Percentiles rank a stretch among this genome's conserved stretches.
Conservation (phyloP, 1,140 invertebrate species). For the Rhynchophorus ferrugineus region DNA sequence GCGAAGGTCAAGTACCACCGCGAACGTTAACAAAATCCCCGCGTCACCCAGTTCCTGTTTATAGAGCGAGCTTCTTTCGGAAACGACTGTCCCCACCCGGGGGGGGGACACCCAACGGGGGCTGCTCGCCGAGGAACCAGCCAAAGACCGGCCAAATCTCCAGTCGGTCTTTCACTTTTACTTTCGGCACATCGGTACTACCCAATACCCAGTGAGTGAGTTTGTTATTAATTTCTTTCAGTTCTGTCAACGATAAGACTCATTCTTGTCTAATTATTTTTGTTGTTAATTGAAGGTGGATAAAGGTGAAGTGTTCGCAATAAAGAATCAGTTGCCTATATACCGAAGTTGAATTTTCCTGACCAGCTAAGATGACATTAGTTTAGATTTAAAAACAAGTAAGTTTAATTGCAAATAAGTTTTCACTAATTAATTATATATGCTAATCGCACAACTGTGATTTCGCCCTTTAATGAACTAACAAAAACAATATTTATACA, state of each 20-base stretch:
- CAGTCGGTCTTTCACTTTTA: neutral
- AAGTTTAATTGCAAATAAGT: no score
- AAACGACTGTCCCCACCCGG: neutral
- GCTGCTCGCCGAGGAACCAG: neutral
- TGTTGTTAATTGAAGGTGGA: neutral
- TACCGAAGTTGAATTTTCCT: no score
- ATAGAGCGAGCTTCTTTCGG: neutral
- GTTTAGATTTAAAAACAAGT: no score
- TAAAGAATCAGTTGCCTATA: neutral
- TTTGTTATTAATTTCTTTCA: neutral
- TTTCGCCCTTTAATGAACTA: no score
- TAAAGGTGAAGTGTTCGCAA: neutral
- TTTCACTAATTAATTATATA: no score
- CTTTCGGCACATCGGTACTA: neutral
- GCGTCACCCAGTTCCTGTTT: neutral
- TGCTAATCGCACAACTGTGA: no score
- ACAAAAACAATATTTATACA: no score
- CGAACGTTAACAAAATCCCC: neutral
- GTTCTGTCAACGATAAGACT: neutral
- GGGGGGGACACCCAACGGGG: neutral
- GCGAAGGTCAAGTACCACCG: no score
- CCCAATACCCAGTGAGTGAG: neutral
- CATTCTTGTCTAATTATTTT: neutral
- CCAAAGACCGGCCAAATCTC: neutral
- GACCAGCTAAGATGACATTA: no score